Evolutionary conservation across 2,113 vertebrate genomes (phyloP).

Genomic region (Xenus cinereus): DNA sequence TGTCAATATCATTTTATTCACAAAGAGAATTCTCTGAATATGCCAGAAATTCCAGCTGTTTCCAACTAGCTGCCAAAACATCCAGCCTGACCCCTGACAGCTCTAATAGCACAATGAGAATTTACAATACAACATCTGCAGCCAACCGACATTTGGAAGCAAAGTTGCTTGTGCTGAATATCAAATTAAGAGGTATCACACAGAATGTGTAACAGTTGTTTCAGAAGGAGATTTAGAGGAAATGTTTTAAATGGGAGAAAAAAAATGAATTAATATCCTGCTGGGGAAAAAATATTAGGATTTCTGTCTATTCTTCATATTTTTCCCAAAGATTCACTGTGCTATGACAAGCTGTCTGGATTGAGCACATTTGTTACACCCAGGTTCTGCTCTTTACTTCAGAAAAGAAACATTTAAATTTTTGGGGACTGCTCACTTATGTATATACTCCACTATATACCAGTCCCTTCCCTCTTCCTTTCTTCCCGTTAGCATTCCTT

Average conservation of each 20-base stretch:
- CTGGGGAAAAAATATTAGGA: not conserved
- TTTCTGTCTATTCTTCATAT: not conserved
- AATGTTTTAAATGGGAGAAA: not conserved
- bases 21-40: not conserved
- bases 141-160: not conserved
- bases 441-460: not conserved
- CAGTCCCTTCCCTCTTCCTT: not conserved
- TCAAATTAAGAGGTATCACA: not conserved
- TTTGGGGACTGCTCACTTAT: not conserved
- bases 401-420: not conserved
- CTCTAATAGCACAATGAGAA: not conserved
- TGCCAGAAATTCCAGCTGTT: not conserved
- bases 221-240: not conserved
- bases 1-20: not conserved
- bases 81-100: not conserved
- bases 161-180: not conserved
- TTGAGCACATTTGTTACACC: not conserved
- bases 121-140: not conserved
- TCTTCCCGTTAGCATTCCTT: fast-evolving
- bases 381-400: not conserved
- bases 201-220: not conserved
- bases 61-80: not conserved
- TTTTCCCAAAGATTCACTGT: not conserved
- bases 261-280: not conserved
- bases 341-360: not conserved